Percentiles rank a stretch among this genome's conserved stretches.
Conservation (phyloP, 2,113 vertebrate genomes). For the Sprattus sprattus region DNA sequence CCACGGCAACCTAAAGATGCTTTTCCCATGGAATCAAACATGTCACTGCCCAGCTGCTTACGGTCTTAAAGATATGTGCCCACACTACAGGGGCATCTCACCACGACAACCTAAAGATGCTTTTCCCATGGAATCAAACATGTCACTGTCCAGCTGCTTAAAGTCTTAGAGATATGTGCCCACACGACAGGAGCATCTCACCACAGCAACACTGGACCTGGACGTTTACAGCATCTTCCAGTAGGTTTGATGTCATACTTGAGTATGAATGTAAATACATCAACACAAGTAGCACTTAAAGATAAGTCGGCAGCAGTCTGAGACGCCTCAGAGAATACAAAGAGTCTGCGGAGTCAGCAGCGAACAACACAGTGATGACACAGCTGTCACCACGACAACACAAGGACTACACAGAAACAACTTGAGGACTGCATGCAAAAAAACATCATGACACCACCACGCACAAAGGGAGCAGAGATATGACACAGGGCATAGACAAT, state of each 20-base stretch:
- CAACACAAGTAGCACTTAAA: background rate
- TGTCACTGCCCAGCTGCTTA: too few relatives aligned
- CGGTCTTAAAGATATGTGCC: too few relatives aligned
- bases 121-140: too few relatives aligned
- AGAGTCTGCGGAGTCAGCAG: background rate
- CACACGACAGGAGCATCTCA: too few relatives aligned
- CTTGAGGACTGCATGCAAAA: background rate
- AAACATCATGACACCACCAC: background rate
- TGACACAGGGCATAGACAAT: background rate
- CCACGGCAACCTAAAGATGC: too few relatives aligned
- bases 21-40: too few relatives aligned
- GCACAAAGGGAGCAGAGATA: background rate
- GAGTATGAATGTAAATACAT: background rate
- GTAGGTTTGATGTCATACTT: background rate
- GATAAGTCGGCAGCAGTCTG: background rate
- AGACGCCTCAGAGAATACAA: background rate
- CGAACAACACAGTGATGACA: background rate
- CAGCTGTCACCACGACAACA: slow-evolving; percentile 5
- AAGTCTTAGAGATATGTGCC: too few relatives aligned
- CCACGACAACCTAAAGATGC: too few relatives aligned
- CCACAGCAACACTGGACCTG: background rate
- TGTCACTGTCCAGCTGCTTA: too few relatives aligned
- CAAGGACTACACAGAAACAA: background rate
- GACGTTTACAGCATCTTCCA: background rate
- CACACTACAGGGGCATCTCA: too few relatives aligned